A percentile compares a stretch with the other conserved stretches of the same genome.
These are phyloP conservation scores for Phylloscopus trochilus DNA, from an alignment of 2,113 vertebrate species.

Conservation along the genomic window DNA sequence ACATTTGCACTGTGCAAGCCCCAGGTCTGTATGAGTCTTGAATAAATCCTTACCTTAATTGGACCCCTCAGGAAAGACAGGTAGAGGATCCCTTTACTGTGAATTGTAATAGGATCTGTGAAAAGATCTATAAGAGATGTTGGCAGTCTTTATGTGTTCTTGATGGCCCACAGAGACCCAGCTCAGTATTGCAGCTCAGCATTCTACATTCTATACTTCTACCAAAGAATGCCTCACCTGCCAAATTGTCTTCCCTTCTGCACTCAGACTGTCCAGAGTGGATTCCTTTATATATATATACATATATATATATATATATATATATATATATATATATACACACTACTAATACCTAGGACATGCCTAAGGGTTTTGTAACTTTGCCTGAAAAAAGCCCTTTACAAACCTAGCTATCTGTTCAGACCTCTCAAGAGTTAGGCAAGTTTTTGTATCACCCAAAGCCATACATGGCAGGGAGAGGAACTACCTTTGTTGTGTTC, in stretches of 20 bases:
- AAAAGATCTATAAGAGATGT: constrained; percentile 44
- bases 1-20: constrained; percentile 23
- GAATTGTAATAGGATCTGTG: constrained; percentile 45
- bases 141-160: constrained; percentile 49
- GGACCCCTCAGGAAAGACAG: constrained; percentile 57
- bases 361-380: not conserved
- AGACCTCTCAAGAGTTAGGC: not conserved
- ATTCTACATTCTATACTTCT: not conserved
- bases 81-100: constrained; percentile 41
- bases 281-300: not conserved
- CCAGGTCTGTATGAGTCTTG: not conserved
- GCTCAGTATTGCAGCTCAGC: constrained; percentile 13
- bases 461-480: not conserved
- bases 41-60: constrained; percentile 58
- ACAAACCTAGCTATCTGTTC: not conserved
- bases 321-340: too few species aligned
- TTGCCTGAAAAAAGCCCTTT: not conserved
- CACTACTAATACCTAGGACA: not conserved
- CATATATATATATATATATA: not conserved
- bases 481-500: not conserved
- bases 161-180: constrained; percentile 20
- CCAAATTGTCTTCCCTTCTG: not conserved
- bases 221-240: not conserved
- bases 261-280: not conserved
- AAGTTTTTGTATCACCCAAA: not conserved